phyloP scores from a whole-genome alignment of 2,797 vertebrate species.

The Lindbergichthys nudifrons region DNA sequence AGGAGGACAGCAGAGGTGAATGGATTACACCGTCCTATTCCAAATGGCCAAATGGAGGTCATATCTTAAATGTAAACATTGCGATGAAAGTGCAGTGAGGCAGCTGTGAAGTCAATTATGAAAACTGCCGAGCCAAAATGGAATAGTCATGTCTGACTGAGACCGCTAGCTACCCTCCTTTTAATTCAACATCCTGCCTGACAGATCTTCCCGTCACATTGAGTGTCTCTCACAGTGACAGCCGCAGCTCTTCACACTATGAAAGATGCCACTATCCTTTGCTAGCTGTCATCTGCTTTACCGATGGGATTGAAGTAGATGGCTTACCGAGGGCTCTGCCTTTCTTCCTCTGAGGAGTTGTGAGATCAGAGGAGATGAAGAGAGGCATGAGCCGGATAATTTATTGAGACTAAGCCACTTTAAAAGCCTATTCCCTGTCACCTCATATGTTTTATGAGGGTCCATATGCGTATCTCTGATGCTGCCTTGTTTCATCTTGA shows the following conservation, averaged over 20 bases:
- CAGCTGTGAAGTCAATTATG: background rate
- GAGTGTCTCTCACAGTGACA: slow-evolving; percentile 14
- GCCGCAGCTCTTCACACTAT: background rate
- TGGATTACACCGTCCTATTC: too few species aligned
- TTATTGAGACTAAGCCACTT: slow-evolving; percentile 34
- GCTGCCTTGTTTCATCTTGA: slow-evolving; percentile 16
- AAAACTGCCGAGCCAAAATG: background rate
- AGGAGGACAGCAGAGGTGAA: background rate
- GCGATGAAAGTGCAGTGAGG: background rate
- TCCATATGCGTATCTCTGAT: background rate
- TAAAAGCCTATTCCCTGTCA: slow-evolving; percentile 19
- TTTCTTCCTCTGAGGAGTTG: background rate
- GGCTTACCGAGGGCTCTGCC: background rate
- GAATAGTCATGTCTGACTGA: background rate
- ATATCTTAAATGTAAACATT: background rate
- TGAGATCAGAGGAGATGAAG: slow-evolving; percentile 14
- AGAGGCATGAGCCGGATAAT: slow-evolving; percentile 6
- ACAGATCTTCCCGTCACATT: background rate
- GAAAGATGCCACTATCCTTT: slow-evolving; percentile 7
- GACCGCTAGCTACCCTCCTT: background rate
- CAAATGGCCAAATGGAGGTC: background rate
- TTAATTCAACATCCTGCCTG: slow-evolving; percentile 3
- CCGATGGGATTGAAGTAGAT: background rate
- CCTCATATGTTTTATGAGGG: slow-evolving; percentile 43
- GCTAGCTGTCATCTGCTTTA: background rate